Evolutionary conservation across 2,797 vertebrate genomes (phyloP).

Genomic region (Onychomys leucogaster): DNA sequence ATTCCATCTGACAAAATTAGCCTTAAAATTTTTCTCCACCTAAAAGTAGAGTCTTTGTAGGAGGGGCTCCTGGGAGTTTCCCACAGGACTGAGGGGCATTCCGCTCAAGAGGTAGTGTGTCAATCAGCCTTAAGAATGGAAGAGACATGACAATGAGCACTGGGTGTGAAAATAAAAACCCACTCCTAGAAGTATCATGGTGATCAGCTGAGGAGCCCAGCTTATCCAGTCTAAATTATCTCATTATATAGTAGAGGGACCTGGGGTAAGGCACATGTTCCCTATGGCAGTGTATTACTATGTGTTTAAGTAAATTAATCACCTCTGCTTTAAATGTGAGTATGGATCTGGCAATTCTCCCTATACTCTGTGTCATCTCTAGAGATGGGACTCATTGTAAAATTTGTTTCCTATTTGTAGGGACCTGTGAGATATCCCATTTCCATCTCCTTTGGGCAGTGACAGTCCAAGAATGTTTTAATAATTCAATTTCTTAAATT

Average conservation of each 20-base stretch:
- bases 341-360: background rate
- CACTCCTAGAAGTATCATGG: background rate
- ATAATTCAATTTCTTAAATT: background rate
- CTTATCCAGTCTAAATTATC: background rate
- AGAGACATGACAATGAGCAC: background rate
- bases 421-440: background rate
- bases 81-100: background rate
- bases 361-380: background rate
- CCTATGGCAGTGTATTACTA: background rate
- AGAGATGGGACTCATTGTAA: background rate
- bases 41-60: background rate
- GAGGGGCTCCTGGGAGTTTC: background rate
- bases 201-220: background rate
- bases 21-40: background rate
- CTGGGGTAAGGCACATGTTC: background rate
- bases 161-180: background rate
- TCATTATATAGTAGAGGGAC: background rate
- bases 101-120: background rate
- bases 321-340: background rate
- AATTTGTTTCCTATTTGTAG: no score
- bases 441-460: background rate
- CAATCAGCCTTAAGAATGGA: background rate
- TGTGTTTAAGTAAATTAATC: background rate
- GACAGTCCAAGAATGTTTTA: background rate
- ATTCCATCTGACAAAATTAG: background rate